Evolutionary conservation across 2,888 invertebrate genomes (phyloP), one percentile per base, ranked within the genome.

Genomic region (Tolmerus cingulatus): DNA sequence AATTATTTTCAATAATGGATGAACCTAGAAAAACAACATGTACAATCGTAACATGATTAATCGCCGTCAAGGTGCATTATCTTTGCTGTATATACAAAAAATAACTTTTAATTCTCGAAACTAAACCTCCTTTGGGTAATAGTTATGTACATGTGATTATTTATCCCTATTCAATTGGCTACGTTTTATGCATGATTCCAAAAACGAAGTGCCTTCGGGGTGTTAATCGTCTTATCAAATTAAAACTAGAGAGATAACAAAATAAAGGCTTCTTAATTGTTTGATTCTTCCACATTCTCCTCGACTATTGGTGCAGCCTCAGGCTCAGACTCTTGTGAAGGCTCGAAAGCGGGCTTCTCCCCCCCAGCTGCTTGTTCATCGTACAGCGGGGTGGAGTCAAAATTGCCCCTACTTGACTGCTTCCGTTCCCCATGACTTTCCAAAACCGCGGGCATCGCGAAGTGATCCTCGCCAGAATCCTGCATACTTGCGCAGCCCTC

Each of bases 71-170:
- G 51, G 8, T 51, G 46, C 46, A 8, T 16, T 84, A 23, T 66
- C 37, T 23, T 81, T 84, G 57, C n/a, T 84, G 82, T 84, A 84
- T 84, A 66, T 84, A 84, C 82, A 84, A 57, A 84, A 57, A 40
- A 27, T 8, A 66, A 16, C 30, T 8, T 30, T 66, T 57, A n/a
- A n/a, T 66, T 37, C 19, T 34, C 66, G 5, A 19, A 57, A 37
- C 23, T 84, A 37, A 46, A 23, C 82, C 57, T 82, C n/a, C 40
- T 37, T 23, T 1, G 19, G 19, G n/a, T 19, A 23, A 19, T 66
- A 34, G 82, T 40, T 84, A 66, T 84, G 40, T 84, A 84, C 82
- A 84, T 84, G 82, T 66, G 79, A 79, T 55, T 79, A 79, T n/a
- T 37, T 84, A 30, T 40, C 34, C 27, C 30, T 34, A 23, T 81